Evolutionary conservation across 2,797 vertebrate genomes (phyloP).

Genomic region (Pipistrellus kuhlii): DNA sequence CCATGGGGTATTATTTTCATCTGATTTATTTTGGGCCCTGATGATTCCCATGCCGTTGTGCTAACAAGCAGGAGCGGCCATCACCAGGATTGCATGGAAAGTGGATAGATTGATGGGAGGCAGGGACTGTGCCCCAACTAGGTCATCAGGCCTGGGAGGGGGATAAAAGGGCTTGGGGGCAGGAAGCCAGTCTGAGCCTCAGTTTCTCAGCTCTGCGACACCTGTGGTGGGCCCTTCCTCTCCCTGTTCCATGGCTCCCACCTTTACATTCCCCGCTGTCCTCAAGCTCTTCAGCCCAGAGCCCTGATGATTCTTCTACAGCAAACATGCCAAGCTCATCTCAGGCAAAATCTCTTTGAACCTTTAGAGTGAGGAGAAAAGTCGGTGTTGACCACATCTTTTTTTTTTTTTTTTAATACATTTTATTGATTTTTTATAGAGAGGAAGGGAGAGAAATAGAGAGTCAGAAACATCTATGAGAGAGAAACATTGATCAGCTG

Average conservation of each 20-base stretch:
- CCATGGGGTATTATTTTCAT: slow-evolving; percentile 37
- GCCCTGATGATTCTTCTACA: neutral
- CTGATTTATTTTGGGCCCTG: slow-evolving; percentile 39
- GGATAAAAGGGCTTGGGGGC: neutral
- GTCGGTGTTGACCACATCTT: neutral
- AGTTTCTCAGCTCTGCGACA: neutral
- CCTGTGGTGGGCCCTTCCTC: neutral
- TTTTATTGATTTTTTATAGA: no score
- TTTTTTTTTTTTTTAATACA: no score
- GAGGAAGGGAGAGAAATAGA: no score
- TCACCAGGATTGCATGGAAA: neutral
- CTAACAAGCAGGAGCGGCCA: slow-evolving; percentile 13
- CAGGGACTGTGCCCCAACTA: neutral
- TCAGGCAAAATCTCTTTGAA: neutral
- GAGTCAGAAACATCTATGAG: no score
- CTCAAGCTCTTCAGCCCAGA: neutral
- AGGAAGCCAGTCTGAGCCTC: neutral
- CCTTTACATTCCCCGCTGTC: neutral
- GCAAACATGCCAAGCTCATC: neutral
- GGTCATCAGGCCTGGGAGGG: neutral
- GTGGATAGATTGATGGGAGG: neutral
- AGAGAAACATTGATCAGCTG: no score
- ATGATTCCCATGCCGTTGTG: slow-evolving; percentile 2
- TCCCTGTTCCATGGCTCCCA: neutral
- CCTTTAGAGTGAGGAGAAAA: neutral